phyloP scores from a whole-genome alignment of 2,797 vertebrate species.

The Poeciliopsis paucimaculata region DNA sequence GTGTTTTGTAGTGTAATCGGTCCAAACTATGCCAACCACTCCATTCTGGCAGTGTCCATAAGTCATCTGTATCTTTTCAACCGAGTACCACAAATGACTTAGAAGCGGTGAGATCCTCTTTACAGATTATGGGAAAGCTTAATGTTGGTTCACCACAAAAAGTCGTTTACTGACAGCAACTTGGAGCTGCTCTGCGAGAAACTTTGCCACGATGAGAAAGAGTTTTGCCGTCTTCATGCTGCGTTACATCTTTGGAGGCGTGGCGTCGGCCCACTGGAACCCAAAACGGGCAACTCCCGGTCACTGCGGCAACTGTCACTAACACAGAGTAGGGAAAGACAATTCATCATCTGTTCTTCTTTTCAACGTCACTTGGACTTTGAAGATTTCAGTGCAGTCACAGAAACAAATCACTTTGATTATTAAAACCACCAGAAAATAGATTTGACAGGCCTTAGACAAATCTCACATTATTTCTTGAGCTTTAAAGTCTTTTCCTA shows the following conservation, averaged over 20 bases:
- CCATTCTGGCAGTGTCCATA: not conserved
- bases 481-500: conserved; percentile 17
- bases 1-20: not conserved
- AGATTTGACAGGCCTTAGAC: conserved; percentile 12
- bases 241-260: not conserved
- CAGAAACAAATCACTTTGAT: conserved; percentile 12
- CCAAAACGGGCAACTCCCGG: not conserved
- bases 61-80: not conserved
- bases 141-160: not conserved
- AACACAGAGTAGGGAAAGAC: not conserved
- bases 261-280: not conserved
- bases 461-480: conserved; percentile 1
- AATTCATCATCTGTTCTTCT: conserved; percentile 24
- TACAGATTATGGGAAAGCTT: not conserved
- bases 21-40: not conserved
- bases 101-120: not conserved
- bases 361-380: conserved; percentile 11
- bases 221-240: not conserved
- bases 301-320: conserved; percentile 19
- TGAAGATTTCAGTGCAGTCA: not conserved
- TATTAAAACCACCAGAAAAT: conserved; percentile 11
- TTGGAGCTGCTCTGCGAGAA: not conserved
- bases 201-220: not conserved
- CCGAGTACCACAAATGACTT: not conserved
- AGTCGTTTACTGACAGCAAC: not conserved